phyloP scores from a whole-genome alignment of 2,113 vertebrate genomes.

The Diphyllodes magnificus region DNA sequence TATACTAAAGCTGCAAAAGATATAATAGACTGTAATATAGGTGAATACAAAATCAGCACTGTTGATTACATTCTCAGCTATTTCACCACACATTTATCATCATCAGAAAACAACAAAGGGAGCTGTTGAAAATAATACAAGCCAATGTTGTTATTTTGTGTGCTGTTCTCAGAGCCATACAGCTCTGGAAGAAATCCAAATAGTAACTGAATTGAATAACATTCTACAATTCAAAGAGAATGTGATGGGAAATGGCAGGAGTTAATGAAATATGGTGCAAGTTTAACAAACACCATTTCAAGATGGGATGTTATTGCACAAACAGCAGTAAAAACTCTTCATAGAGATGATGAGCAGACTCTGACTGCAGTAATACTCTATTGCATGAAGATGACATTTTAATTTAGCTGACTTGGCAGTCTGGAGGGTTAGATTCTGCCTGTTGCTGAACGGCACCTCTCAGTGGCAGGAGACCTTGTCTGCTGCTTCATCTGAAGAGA shows the following conservation, averaged over 20 bases:
- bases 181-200: slow-evolving; percentile 71
- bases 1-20: slow-evolving; percentile 20
- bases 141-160: slow-evolving; percentile 60
- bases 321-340: slow-evolving; percentile 56
- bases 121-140: slow-evolving; percentile 29
- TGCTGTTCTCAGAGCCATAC: slow-evolving; percentile 36
- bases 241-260: slow-evolving; percentile 56
- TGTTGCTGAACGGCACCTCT: background rate
- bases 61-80: slow-evolving; percentile 52
- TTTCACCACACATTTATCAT: slow-evolving; percentile 51
- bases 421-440: background rate
- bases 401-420: slow-evolving; percentile 3
- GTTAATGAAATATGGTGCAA: slow-evolving; percentile 63
- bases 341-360: slow-evolving; percentile 49
- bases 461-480: background rate
- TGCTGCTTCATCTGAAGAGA: background rate
- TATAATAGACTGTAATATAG: slow-evolving; percentile 33
- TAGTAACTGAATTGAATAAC: slow-evolving; percentile 64
- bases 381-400: slow-evolving; percentile 35
- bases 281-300: slow-evolving; percentile 62
- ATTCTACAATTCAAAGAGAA: slow-evolving; percentile 62
- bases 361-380: background rate
- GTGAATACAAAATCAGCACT: slow-evolving; percentile 38
- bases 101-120: slow-evolving; percentile 56
- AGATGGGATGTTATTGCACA: slow-evolving; percentile 60